Conservation (phyloP, 2,888 invertebrate species). For the Chrysopilus asiliformis region DNA sequence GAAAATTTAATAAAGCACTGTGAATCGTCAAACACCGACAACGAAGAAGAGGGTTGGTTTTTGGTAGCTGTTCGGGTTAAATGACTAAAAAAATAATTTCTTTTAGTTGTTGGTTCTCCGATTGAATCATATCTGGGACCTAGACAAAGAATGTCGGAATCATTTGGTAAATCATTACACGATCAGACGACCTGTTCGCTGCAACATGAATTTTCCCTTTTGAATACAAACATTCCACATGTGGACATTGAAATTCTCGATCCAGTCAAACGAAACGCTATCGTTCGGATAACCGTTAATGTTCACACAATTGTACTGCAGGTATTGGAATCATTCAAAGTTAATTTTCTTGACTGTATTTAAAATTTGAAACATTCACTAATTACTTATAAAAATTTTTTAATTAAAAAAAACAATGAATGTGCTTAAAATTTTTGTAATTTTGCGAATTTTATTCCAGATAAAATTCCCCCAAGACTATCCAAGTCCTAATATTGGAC, state of each 20-base stretch:
- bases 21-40: constrained; percentile 40
- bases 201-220: constrained; percentile 61
- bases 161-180: constrained; percentile 7
- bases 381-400: not conserved
- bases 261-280: constrained; percentile 40
- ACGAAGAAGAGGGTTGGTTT: constrained; percentile 30
- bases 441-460: constrained; percentile 40
- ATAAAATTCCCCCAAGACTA: constrained; percentile 60
- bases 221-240: constrained; percentile 62
- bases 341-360: not conserved
- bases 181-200: constrained; percentile 36
- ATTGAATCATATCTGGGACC: too few species aligned
- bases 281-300: constrained; percentile 31
- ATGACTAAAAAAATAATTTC: too few species aligned
- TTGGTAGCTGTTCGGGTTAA: too few species aligned
- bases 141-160: constrained; percentile 6
- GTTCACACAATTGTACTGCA: constrained; percentile 40
- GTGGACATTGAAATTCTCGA: constrained; percentile 45
- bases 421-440: too few species aligned
- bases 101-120: too few species aligned
- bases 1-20: constrained; percentile 71
- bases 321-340: constrained; percentile 16
- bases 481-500: constrained; percentile 52
- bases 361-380: too few species aligned
- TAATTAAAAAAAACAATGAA: not conserved